Evolutionary conservation across 2,797 vertebrate species (phyloP).

Genomic region (Tiaroga cobitis): DNA sequence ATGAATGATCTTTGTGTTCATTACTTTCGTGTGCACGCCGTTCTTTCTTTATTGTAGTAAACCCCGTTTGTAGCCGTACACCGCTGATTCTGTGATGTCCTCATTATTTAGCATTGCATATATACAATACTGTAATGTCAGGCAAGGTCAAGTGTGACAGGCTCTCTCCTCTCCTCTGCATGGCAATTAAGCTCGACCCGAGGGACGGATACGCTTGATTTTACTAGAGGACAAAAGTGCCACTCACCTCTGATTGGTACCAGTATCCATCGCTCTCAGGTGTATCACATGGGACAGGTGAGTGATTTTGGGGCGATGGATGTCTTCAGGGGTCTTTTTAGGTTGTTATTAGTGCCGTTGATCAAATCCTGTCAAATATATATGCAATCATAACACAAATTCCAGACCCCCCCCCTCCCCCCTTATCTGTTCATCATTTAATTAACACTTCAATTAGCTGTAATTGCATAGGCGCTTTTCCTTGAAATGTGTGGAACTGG

Average conservation of each 20-base stretch:
- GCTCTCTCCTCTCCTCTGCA: slow-evolving; percentile 64
- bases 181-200: slow-evolving; percentile 73
- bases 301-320: slow-evolving; percentile 35
- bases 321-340: not conserved
- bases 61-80: slow-evolving; percentile 19
- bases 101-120: slow-evolving; percentile 61
- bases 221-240: slow-evolving; percentile 68
- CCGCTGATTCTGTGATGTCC: slow-evolving; percentile 53
- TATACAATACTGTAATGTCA: slow-evolving; percentile 58
- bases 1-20: slow-evolving; percentile 24
- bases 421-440: slow-evolving; percentile 73
- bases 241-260: slow-evolving; percentile 73
- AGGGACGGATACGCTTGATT: slow-evolving; percentile 69
- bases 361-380: slow-evolving; percentile 15
- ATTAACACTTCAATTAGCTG: slow-evolving; percentile 82
- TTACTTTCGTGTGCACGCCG: slow-evolving; percentile 9
- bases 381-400: slow-evolving; percentile 8
- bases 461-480: slow-evolving; percentile 79
- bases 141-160: slow-evolving; percentile 73
- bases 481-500: slow-evolving; percentile 75
- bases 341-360: slow-evolving; percentile 2
- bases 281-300: slow-evolving; percentile 52
- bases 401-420: not conserved
- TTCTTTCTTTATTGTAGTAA: slow-evolving; percentile 41
- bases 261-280: slow-evolving; percentile 54